Base-by-base conservation (phyloP, 2,888 invertebrate species). In the Conus canariensis region DNA sequence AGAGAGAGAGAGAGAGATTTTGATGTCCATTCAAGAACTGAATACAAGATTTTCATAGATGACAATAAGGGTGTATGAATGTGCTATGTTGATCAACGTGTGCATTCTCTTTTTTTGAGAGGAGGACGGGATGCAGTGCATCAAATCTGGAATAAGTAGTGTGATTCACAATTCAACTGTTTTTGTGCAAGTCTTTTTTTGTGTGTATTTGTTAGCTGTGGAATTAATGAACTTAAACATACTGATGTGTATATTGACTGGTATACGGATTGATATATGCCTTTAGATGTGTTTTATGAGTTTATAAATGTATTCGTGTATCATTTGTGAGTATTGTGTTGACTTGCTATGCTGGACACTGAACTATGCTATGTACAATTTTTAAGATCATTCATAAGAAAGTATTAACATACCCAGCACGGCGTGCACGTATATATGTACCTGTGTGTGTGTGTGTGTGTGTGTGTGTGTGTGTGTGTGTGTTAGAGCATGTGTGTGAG, bases 381-480 rank as follows among this genome's bases (percentile, higher is more conserved):
- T 74, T 3, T n/a, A 74, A 19, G 16, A 19, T n/a, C n/a, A n/a
- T 74, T n/a, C n/a, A 9, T 58, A 22, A 45, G 30, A 45, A 14
- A 25, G 80, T 82, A 25, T 82, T 30, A 45, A 25, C 45, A 45
- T 45, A 14, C 12, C 45, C 45, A 14, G 30, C 45, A 10, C 4
- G 12, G 80, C 12, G 45, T 82, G 80, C 45, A 25, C 45, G 80
- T 82, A 25, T 45, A 45, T 45, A 45, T 83, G 83, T 58, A 45
- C 6, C 58, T 58, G 6, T 83, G 83, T 83, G n/a, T 83, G 83
- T 83, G 83, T 83, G 58, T 58, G 58, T 83, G 83, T 83, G 58
- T 83, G 83, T 83, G 58, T 59, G 83, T 83, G 58, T 59, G 83
- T 58, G 58, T 83, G 83, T 83, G 58, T 83, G 83, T 56, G 58